Evolutionary conservation across 2,888 invertebrate species (phyloP).

Genomic region (Heteropelma amictum): DNA sequence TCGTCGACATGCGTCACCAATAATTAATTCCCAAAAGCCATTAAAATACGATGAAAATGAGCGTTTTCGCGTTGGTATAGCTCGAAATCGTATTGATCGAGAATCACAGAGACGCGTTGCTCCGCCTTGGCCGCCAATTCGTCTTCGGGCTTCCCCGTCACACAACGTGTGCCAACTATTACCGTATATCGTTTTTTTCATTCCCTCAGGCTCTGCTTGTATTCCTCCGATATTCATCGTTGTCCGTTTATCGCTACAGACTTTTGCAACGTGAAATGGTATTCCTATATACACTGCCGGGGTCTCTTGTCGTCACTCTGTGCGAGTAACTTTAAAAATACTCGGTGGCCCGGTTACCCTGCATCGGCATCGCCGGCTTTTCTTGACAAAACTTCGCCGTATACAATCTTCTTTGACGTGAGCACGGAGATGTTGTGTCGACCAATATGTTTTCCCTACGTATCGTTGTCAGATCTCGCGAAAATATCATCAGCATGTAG

Average conservation of each 20-base stretch:
- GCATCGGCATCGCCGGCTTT: conserved; percentile 45
- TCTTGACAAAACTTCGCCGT: conserved; percentile 57
- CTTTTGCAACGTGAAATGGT: not conserved
- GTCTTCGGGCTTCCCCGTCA: conserved; percentile 14
- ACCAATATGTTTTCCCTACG: not conserved
- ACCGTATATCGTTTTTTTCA: conserved; percentile 19
- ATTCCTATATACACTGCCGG: conserved; percentile 11
- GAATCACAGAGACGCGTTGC: not conserved
- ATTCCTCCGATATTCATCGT: conserved; percentile 23
- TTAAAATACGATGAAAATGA: not conserved
- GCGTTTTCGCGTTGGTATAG: too few relatives aligned
- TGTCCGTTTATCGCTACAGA: conserved; percentile 20
- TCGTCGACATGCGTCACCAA: conserved; percentile 20
- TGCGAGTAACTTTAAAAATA: conserved; percentile 65
- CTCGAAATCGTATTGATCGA: conserved; percentile 15
- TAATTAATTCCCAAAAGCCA: conserved; percentile 12
- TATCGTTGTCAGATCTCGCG: not conserved
- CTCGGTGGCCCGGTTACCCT: conserved; percentile 63
- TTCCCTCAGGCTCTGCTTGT: not conserved
- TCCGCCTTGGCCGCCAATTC: conserved; percentile 13
- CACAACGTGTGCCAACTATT: conserved; percentile 1
- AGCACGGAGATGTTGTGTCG: not conserved
- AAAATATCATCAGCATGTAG: too few relatives aligned
- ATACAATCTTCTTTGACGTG: conserved; percentile 21
- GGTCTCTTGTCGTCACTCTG: conserved; percentile 5